phyloP scores from a whole-genome alignment of 2,113 vertebrate genomes.

The Psammodynastes pulverulentus region DNA sequence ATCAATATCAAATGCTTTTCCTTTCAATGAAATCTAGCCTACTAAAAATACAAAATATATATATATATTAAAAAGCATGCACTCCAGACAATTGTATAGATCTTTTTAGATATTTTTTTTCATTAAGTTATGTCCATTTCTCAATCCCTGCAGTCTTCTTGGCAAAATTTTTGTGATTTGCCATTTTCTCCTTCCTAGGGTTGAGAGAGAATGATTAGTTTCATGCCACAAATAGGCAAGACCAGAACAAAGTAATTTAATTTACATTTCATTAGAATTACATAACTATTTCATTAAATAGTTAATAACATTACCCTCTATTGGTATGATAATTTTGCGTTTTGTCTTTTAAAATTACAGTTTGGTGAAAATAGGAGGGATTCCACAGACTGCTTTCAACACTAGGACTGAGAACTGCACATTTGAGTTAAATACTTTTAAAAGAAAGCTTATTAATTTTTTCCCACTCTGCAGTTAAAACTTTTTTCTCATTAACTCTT shows the following conservation, averaged over 20 bases:
- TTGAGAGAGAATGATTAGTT: not conserved
- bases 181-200: not conserved
- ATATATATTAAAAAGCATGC: not conserved
- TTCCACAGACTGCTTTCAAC: not conserved
- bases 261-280: not conserved
- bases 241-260: not conserved
- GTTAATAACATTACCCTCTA: not conserved
- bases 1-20: not conserved
- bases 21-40: not conserved
- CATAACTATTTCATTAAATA: not conserved
- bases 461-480: not conserved
- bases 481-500: slow-evolving; percentile 53
- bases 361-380: not conserved
- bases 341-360: not conserved
- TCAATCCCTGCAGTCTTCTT: not conserved
- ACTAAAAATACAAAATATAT: not conserved
- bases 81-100: not conserved
- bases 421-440: not conserved
- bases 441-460: not conserved
- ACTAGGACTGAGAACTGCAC: not conserved
- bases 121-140: not conserved
- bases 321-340: not conserved
- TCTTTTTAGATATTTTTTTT: not conserved
- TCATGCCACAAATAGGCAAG: not conserved
- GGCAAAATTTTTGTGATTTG: not conserved